Evolutionary conservation across 2,113 vertebrate species (phyloP), one percentile per base, ranked within the genome.

Genomic region (Proterorhinus semilunaris): DNA sequence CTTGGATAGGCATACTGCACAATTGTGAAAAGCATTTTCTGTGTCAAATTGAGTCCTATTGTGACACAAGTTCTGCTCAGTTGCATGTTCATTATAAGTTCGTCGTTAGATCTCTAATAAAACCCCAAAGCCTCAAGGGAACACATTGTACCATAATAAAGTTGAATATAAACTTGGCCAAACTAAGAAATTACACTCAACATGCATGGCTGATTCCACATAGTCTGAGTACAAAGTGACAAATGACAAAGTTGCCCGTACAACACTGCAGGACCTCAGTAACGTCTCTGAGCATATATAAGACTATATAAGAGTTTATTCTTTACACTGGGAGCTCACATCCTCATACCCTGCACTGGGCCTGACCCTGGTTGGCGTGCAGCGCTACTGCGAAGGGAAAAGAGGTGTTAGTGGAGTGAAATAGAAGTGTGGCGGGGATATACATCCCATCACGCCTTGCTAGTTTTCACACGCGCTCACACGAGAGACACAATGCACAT

Each of bases 401-500:
- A 66, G 42, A 73, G 75, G 58, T 78, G 71, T 82, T 67, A 79
- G 62, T 53, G 12, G 62, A 71, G 53, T 57, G 66, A 16, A 42
- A 47, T 66, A 15, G 12, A 36, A 58, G 27, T 65, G 64, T 12
- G 65, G 48, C 42, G 43, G 62, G 63, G 80, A 48, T 51, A 75
- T 53, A 53, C 74, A 63, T 62, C 1, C 50, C 74, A 63, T 62
- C 1, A 43, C 21, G 48, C 72, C 43, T 70, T 6, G 36, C 13
- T 61, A 2, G 13, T 71, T 47, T 51, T 65, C 64, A 69, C 52
- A 75, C 27, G 27, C 66, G 68, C 49, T 9, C 55, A 43, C 54
- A 54, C 17, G 10, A 8, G 5, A 42, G 42, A n/a, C n/a, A 61
- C 27, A 12, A 63, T 27, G 66, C 66, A 61, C 59, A 61, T 61